Percentiles rank a stretch among this genome's conserved stretches.
These are phyloP conservation scores for Puffinus mauretanicus DNA, from an alignment of 2,113 vertebrate species.

Conservation along the genomic window DNA sequence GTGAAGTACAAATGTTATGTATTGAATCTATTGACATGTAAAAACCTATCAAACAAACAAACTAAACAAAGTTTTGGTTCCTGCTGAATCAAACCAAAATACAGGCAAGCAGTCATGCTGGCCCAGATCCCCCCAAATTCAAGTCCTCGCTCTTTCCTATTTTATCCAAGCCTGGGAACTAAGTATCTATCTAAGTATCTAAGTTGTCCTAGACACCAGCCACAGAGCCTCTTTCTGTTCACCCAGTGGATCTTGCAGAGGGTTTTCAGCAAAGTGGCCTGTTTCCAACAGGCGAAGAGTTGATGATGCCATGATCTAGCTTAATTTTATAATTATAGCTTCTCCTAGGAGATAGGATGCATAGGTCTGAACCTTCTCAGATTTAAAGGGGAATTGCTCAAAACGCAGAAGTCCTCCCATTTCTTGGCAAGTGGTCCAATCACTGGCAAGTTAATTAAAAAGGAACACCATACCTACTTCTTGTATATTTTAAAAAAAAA, in stretches of 20 bases:
- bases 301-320: not conserved
- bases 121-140: not conserved
- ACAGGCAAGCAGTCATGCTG: not conserved
- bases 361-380: not conserved
- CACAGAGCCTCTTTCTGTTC: not conserved
- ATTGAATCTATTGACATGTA: not conserved
- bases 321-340: not conserved
- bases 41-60: not conserved
- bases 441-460: not conserved
- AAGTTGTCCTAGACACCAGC: not conserved
- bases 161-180: not conserved
- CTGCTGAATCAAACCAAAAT: not conserved
- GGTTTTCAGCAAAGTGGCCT: not conserved
- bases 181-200: too few relatives aligned
- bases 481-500: not conserved
- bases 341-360: not conserved
- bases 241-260: not conserved
- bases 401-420: not conserved
- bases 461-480: not conserved
- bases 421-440: not conserved
- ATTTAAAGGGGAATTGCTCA: not conserved
- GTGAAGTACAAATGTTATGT: not conserved
- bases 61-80: not conserved
- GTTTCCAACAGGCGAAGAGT: not conserved
- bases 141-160: not conserved